Evolutionary conservation across 2,797 vertebrate species (phyloP), one percentile per base, ranked within the genome.

Genomic region (Falco berigora): DNA sequence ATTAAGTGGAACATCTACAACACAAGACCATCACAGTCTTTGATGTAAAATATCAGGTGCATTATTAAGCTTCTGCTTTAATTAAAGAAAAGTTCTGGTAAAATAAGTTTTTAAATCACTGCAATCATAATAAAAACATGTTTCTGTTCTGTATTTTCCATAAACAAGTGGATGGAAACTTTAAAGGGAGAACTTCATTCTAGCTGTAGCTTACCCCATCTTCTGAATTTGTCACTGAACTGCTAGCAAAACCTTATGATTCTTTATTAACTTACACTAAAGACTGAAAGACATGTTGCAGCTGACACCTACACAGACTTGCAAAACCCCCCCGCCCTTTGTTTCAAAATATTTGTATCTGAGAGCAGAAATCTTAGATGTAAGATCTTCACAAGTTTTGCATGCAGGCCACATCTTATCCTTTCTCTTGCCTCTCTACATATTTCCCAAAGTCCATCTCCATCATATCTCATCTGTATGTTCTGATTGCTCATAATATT

Each of bases 1-100:
- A 50, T 42, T 92, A 96, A 91, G 94, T 63, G 79, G 66, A 69
- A 94, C 66, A 90, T 46, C 47, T 63, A 71, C 47, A 88, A 59
- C n/a, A 86, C 32, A 76, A 95, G 67, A 63, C 5, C 10, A 79
- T 85, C 85, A 67, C 5, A 27, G n/a, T 63, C 49, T 30, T 87
- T 10, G 62, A 86, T 88, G 52, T 92, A 76, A 36, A 49, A 34
- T 49, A 15, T 34, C 36, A 78, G 30, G 13, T 19, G 21, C 13
- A 49, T 38, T 36, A 75, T 52, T 58, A 58, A 59, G 44, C 16
- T 83, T 56, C 59, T 79, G 15, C 12, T 61, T 68, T 66, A 68
- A 68, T 27, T 42, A 17, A 21, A 58, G 23, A 73, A 68, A 68
- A 46, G 5, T 27, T 52, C 11, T 22, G 11, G 49, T 42, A 91